Base-by-base conservation (phyloP, 2,797 vertebrate species). In the Xyrichtys novacula region DNA sequence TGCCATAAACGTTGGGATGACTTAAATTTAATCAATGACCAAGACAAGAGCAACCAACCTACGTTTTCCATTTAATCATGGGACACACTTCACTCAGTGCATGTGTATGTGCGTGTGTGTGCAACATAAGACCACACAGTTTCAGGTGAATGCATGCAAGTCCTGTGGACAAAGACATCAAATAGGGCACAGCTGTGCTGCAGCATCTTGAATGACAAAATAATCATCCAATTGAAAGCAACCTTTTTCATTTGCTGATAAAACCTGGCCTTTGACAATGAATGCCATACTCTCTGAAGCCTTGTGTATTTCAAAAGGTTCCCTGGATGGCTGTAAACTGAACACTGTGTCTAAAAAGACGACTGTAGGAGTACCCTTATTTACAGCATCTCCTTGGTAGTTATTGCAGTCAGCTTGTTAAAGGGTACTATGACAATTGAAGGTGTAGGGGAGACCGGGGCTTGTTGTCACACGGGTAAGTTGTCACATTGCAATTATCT, bases 11-110 rank as follows among this genome's bases (percentile, higher is more conserved):
- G 80, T 85, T 80, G 80, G 66, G 73, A 22, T 28, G 80, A 78
- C 75, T 78, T 66, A 93, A 95, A 96, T 96, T 94, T 93, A 96
- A 96, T 97, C 94, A 94, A 89, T 91, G 73, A 80, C 76, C 90
- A 86, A 92, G 91, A 91, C 89, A 87, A 70, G 69, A 81, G 84
- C 87, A 88, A 91, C 92, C 94, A 82, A 71, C 77, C 80, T 72
- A 87, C 84, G 82, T 89, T 93, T 93, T 92, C 91, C 90, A 95
- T 95, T 90, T 92, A 94, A 94, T 94, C 86, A 90, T 17, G 29
- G 57, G 55, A 42, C 67, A 62, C 57, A 44, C 38, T 28, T 44
- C 70, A 53, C 68, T 60, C 65, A 61, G 16, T 54, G 67, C 42
- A 49, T 61, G 53, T 58, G 42, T 46, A 42, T 70, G 42, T 48